Conservation (phyloP, 2,888 invertebrate genomes). For the Aricia artaxerxes region DNA sequence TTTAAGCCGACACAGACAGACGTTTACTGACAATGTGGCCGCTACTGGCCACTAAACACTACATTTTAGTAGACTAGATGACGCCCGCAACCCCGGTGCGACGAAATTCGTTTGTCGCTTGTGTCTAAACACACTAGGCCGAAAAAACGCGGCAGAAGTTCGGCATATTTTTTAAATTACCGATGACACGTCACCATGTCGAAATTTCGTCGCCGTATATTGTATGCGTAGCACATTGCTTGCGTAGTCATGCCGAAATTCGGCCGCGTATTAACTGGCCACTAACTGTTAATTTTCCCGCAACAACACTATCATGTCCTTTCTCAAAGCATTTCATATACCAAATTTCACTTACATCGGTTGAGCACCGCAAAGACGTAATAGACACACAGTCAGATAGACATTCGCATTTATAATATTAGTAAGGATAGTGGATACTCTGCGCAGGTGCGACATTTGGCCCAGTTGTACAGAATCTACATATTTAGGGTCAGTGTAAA, state of each 20-base stretch:
- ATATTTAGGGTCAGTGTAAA: background rate
- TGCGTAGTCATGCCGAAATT: too few species aligned
- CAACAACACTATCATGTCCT: background rate
- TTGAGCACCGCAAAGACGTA: background rate
- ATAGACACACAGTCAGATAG: background rate
- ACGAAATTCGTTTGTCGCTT: too few species aligned
- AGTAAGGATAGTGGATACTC: background rate
- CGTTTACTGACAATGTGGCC: background rate
- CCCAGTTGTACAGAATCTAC: slow-evolving; percentile 6
- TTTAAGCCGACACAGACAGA: background rate
- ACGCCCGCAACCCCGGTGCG: too few species aligned
- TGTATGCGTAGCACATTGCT: too few species aligned
- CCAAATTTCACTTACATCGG: too few species aligned
- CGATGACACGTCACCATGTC: too few species aligned
- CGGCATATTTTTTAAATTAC: too few species aligned
- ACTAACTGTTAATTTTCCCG: background rate
- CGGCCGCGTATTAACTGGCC: too few species aligned
- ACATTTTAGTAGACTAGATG: background rate
- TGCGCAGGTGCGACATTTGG: slow-evolving; percentile 17
- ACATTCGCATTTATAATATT: background rate
- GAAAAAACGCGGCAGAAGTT: too few species aligned
- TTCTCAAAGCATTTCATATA: too few species aligned
- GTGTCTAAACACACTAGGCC: too few species aligned
- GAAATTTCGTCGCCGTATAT: too few species aligned
- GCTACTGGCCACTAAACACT: background rate